Conservation (phyloP, 2,888 invertebrate species). For the Aleiodes alternator region DNA sequence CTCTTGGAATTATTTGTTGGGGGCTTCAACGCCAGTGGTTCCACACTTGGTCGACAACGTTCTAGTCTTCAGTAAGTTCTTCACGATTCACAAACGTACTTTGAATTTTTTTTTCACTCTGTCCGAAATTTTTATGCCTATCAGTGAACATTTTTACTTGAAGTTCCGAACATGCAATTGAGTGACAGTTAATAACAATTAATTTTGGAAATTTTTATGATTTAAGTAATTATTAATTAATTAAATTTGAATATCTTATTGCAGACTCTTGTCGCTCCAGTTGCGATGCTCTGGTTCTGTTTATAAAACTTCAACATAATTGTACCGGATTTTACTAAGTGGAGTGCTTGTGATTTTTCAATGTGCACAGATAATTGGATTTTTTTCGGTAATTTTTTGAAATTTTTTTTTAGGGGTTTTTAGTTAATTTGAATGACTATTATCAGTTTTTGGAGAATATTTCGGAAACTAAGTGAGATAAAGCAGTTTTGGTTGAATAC, state of each 20-base stretch:
- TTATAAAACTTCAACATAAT: slow-evolving; percentile 20
- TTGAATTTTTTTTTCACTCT: slow-evolving; percentile 4
- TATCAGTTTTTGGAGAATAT: too few relatives aligned
- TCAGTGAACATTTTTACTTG: slow-evolving; percentile 2
- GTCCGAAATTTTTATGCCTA: background rate
- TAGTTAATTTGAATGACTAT: background rate
- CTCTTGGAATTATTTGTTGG: background rate
- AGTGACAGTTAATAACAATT: background rate
- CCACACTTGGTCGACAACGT: slow-evolving; percentile 26
- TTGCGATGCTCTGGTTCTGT: slow-evolving; percentile 40
- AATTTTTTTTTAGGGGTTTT: background rate
- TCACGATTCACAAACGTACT: slow-evolving; percentile 42
- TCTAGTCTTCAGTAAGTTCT: slow-evolving; percentile 44
- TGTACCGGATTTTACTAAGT: slow-evolving; percentile 21
- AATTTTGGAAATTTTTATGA: background rate
- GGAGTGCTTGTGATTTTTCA: slow-evolving; percentile 4
- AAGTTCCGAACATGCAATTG: background rate
- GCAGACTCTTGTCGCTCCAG: slow-evolving; percentile 39
- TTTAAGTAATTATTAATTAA: slow-evolving; percentile 4
- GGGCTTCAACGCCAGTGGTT: background rate
- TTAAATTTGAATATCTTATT: slow-evolving; percentile 13
- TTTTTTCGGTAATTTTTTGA: slow-evolving; percentile 6
- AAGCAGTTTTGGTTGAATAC: too few relatives aligned
- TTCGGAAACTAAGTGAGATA: too few relatives aligned
- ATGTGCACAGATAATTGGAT: slow-evolving; percentile 13